phyloP scores from a whole-genome alignment of 1,140 invertebrate genomes.

The Bombus picipes region DNA sequence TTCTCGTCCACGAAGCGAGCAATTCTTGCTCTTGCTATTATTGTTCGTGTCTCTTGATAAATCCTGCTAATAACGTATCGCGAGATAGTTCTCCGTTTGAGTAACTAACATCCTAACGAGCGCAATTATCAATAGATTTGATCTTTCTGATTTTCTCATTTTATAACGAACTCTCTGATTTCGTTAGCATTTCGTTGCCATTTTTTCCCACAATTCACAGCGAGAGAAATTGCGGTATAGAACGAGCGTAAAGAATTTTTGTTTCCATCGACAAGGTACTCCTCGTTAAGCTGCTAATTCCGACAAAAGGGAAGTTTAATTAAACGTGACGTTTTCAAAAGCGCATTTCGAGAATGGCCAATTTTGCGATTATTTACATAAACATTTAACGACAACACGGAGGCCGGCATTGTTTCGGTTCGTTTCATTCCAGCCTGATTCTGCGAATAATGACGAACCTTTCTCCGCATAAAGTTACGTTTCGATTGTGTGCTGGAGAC shows the following conservation, averaged over 20 bases:
- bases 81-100: not conserved
- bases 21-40: slow-evolving; percentile 5
- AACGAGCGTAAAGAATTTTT: not conserved
- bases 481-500: slow-evolving; percentile 3
- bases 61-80: not conserved
- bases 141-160: not conserved
- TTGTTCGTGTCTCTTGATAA: not conserved
- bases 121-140: not conserved
- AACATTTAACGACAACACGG: slow-evolving; percentile 12
- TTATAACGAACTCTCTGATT: not conserved
- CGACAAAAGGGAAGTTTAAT: not conserved
- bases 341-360: not conserved
- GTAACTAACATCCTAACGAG: slow-evolving; percentile 2
- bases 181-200: not conserved
- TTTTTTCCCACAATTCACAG: too few relatives aligned
- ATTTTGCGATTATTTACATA: slow-evolving; percentile 1
- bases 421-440: not conserved
- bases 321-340: slow-evolving; percentile 5
- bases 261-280: not conserved
- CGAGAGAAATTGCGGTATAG: too few relatives aligned
- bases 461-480: slow-evolving; percentile 12
- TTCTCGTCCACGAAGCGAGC: not conserved
- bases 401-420: not conserved
- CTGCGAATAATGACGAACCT: not conserved
- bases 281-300: not conserved